phyloP scores from a whole-genome alignment of 2,888 invertebrate species.

The Halocaridina rubra region DNA sequence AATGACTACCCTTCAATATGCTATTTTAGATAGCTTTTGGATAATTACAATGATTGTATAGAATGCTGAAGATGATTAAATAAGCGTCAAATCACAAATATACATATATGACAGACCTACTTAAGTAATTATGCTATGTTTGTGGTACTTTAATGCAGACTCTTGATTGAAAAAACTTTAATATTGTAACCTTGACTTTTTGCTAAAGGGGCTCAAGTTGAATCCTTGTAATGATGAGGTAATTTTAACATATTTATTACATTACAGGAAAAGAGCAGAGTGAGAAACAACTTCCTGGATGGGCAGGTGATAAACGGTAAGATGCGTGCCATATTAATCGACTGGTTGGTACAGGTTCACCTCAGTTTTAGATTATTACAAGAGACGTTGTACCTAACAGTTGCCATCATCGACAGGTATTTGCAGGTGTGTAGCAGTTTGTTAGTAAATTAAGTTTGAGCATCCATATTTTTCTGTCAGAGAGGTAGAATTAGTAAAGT shows the following conservation, averaged over 20 bases:
- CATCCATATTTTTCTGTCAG: not conserved
- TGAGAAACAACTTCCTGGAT: conserved; percentile 76
- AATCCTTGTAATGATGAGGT: not conserved
- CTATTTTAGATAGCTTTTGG: too few species aligned
- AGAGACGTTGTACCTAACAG: conserved; percentile 90
- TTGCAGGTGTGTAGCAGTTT: conserved; percentile 75
- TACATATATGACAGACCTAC: too few species aligned
- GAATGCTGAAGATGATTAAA: too few species aligned
- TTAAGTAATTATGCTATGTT: too few species aligned
- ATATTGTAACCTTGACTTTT: not conserved
- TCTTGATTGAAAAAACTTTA: not conserved
- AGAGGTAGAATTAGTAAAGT: too few species aligned
- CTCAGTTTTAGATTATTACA: conserved; percentile 83
- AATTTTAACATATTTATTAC: not conserved
- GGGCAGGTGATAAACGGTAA: conserved; percentile 79
- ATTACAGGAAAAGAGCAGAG: conserved; percentile 73
- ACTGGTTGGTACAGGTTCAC: conserved; percentile 95
- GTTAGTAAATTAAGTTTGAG: not conserved
- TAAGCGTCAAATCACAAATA: too few species aligned
- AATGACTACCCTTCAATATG: not conserved
- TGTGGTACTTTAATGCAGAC: not conserved
- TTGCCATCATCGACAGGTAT: conserved; percentile 90
- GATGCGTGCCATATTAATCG: conserved; percentile 90
- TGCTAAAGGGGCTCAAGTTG: too few species aligned
- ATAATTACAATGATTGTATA: too few species aligned